Conservation (phyloP, 1,140 invertebrate genomes). For the Cecropterus lyciades region DNA sequence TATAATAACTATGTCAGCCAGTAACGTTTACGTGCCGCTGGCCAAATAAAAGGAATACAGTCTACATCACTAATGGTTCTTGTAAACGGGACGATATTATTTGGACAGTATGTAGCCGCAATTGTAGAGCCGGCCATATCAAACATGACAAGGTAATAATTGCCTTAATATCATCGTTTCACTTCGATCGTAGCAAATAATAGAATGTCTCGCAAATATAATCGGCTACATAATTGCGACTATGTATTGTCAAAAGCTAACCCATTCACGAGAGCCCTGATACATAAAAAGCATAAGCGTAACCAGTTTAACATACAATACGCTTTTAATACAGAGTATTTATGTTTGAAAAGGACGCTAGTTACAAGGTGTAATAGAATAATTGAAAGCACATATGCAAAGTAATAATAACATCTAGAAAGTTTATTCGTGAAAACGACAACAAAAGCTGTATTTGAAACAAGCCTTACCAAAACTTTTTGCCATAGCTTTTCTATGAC, state of each 20-base stretch:
- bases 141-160: too few species aligned
- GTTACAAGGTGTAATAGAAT: neutral
- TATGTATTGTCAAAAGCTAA: too few species aligned
- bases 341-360: neutral
- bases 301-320: neutral
- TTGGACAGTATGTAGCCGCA: too few species aligned
- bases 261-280: neutral
- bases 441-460: conserved; percentile 30
- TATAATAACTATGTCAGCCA: neutral
- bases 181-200: too few species aligned
- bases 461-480: conserved; percentile 31
- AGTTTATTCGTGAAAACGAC: conserved; percentile 22
- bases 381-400: conserved; percentile 19
- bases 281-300: conserved; percentile 11
- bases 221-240: too few species aligned
- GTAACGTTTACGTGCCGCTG: neutral
- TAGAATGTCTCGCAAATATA: too few species aligned
- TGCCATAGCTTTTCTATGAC: conserved; percentile 28
- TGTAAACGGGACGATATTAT: too few species aligned
- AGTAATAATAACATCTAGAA: conserved; percentile 31
- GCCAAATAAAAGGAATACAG: neutral
- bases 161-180: too few species aligned
- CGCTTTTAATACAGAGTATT: neutral
- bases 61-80: neutral
- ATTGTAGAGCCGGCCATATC: too few species aligned